Evolutionary conservation across 2,113 vertebrate genomes (phyloP).

Genomic region (Plecotus auritus): DNA sequence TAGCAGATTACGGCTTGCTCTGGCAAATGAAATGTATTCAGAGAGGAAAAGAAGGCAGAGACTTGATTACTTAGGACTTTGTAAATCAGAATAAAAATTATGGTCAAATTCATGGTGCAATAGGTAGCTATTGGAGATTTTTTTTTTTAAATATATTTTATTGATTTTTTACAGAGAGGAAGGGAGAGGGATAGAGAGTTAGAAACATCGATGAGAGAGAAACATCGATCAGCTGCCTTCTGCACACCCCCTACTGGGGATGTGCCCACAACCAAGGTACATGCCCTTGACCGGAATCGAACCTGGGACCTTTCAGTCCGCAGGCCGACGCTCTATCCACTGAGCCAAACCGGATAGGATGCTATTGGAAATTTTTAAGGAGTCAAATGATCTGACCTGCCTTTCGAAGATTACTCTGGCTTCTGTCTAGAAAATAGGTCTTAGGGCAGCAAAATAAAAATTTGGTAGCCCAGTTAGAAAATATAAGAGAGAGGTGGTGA

Average conservation of each 20-base stretch:
- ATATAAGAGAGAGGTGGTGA: not conserved
- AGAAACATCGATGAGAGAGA: too few relatives aligned
- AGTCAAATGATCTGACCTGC: not conserved
- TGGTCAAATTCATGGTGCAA: not conserved
- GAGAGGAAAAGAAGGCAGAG: not conserved
- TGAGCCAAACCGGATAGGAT: too few relatives aligned
- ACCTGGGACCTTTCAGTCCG: too few relatives aligned
- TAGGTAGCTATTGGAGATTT: not conserved
- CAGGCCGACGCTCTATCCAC: too few relatives aligned
- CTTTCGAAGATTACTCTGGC: not conserved
- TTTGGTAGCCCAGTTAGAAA: not conserved
- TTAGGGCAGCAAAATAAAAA: not conserved
- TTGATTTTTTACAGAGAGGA: too few relatives aligned
- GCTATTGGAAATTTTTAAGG: not conserved
- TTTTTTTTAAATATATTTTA: too few relatives aligned
- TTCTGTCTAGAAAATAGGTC: not conserved
- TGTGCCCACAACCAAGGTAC: too few relatives aligned
- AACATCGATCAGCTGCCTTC: too few relatives aligned
- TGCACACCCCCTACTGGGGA: too few relatives aligned
- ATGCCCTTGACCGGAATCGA: too few relatives aligned
- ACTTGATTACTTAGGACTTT: not conserved
- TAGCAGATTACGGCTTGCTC: not conserved
- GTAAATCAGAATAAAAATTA: conserved; percentile 5
- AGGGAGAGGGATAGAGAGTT: too few relatives aligned
- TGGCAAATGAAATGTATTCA: not conserved